These are phyloP conservation scores for Archegozetes longisetosus DNA, from an alignment of 1,140 invertebrate genomes.

Conservation along the genomic window DNA sequence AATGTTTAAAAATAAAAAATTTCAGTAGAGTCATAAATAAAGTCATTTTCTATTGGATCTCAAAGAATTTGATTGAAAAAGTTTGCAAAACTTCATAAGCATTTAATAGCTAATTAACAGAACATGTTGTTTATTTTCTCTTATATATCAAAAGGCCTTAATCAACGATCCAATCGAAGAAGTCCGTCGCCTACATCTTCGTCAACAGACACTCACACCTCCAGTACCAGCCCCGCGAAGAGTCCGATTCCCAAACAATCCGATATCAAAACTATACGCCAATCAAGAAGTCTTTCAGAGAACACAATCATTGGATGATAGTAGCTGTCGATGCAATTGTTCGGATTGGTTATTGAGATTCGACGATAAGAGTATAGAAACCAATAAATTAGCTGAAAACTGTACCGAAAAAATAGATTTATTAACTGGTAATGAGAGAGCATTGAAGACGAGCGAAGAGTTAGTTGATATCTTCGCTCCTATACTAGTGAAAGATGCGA, in stretches of 20 bases:
- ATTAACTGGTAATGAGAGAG: background rate
- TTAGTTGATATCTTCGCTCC: background rate
- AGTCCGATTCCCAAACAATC: background rate
- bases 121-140: too few species aligned
- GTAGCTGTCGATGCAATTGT: constrained; percentile 1
- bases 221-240: background rate
- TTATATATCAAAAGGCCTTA: too few species aligned
- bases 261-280: background rate
- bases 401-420: background rate
- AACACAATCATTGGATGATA: background rate
- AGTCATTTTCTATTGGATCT: too few species aligned
- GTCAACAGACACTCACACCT: background rate
- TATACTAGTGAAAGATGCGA: too few species aligned
- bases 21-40: too few species aligned
- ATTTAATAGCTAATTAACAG: too few species aligned
- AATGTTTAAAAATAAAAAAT: too few species aligned
- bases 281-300: background rate
- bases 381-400: background rate
- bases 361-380: background rate
- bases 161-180: constrained; percentile 6
- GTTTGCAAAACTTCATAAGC: too few species aligned
- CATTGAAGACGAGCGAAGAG: background rate
- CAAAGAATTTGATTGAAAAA: too few species aligned
- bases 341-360: background rate
- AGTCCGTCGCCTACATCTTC: constrained; percentile 5